phyloP scores from a whole-genome alignment of 2,797 vertebrate species.

The Myiotriccus ornatus region DNA sequence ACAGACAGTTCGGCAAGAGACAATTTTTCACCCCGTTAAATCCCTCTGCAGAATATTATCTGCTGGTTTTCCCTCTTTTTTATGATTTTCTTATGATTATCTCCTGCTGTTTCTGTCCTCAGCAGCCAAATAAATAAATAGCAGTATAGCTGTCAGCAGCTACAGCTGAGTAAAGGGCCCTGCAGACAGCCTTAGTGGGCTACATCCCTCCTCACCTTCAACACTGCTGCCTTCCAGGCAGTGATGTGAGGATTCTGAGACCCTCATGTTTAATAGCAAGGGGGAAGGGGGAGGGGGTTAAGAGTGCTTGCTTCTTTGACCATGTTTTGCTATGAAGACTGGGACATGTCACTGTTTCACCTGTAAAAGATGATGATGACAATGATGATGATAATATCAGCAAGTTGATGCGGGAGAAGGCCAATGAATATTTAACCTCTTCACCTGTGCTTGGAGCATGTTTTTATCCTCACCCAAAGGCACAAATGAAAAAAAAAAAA shows the following conservation, averaged over 20 bases:
- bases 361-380: not conserved
- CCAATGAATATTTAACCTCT: not conserved
- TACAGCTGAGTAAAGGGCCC: not conserved
- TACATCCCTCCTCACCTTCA: not conserved
- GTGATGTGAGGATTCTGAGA: not conserved
- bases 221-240: not conserved
- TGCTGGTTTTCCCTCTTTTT: slow-evolving; percentile 58
- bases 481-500: not conserved
- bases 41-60: slow-evolving; percentile 64
- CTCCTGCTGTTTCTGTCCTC: slow-evolving; percentile 64
- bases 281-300: not conserved
- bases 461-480: not conserved
- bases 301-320: not conserved
- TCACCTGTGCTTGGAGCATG: not conserved
- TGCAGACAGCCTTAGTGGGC: not conserved
- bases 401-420: not conserved
- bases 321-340: not conserved
- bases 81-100: slow-evolving; percentile 70
- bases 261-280: not conserved
- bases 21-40: slow-evolving; percentile 68
- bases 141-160: slow-evolving; percentile 35
- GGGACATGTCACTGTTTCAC: not conserved
- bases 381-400: not conserved
- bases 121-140: slow-evolving; percentile 68
- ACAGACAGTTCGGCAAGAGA: slow-evolving; percentile 52